These are phyloP conservation scores for Cyanoramphus novaezelandiae DNA, from an alignment of 2,113 vertebrate genomes.

Conservation along the genomic window DNA sequence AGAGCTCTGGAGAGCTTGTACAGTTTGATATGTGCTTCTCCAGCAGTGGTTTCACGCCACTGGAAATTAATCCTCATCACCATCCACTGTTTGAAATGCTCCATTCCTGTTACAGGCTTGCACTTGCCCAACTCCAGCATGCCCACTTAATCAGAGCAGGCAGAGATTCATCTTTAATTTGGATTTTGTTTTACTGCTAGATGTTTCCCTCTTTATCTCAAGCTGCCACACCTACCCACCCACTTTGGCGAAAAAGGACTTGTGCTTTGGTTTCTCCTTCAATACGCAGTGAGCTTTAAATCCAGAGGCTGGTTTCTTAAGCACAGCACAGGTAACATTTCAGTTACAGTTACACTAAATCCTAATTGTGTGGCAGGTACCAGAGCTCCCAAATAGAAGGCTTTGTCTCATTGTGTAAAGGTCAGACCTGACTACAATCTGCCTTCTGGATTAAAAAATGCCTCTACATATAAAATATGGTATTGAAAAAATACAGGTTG, in stretches of 20 bases:
- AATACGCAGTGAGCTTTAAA: background rate
- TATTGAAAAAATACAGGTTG: background rate
- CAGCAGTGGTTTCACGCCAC: background rate
- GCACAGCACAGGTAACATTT: background rate
- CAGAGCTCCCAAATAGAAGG: background rate
- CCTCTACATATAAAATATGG: background rate
- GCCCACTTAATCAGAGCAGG: background rate
- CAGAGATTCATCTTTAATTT: background rate
- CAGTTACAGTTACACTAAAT: background rate
- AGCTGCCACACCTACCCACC: background rate
- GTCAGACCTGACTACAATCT: rapidly evolving
- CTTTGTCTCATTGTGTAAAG: background rate
- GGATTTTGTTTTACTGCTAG: background rate
- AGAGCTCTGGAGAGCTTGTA: background rate
- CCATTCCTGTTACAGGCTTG: background rate
- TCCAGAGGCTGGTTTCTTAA: background rate
- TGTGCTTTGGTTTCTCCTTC: background rate
- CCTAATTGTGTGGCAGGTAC: background rate
- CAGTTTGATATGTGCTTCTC: rapidly evolving
- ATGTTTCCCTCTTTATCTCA: background rate
- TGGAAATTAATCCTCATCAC: rapidly evolving
- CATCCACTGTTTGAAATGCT: background rate
- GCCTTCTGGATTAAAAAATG: background rate
- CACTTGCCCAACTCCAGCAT: background rate
- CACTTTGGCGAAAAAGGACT: background rate